Evolutionary conservation across 30 jellyfish, hydroid and myxozoan genomes (phyloP).

Genomic region (Rhopilema esculentum): DNA sequence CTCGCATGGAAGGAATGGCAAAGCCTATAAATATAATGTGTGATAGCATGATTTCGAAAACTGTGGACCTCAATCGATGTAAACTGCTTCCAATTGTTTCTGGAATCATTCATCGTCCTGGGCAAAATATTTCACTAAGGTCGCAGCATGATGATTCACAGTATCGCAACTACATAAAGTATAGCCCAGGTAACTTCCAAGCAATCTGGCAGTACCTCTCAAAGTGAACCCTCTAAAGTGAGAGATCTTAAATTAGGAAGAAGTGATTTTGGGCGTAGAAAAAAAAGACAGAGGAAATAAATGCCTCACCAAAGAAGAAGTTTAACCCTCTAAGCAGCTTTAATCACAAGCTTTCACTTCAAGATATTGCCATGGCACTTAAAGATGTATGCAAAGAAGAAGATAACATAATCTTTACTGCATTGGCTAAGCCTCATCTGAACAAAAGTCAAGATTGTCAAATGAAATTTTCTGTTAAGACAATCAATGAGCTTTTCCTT

Average conservation of each 20-base stretch:
- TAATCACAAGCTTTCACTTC: conserved; percentile 14
- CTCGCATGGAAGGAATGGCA: not conserved
- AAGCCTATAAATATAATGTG: not conserved
- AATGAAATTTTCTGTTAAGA: conserved; percentile 6
- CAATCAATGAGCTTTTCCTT: conserved; percentile 2
- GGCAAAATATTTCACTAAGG: conserved; percentile 20
- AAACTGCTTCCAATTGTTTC: not conserved
- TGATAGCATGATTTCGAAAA: not conserved
- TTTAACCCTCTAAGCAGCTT: conserved; percentile 25
- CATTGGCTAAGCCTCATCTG: conserved; percentile 44
- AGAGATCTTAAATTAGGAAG: conserved; percentile 17
- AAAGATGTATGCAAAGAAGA: conserved; percentile 13
- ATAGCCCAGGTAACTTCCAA: conserved; percentile 40
- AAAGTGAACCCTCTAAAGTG: too few relatives aligned
- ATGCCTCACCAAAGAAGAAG: conserved; percentile 18
- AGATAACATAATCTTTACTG: conserved; percentile 49
- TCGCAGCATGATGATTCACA: conserved; percentile 32
- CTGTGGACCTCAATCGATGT: not conserved
- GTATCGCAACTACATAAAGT: conserved; percentile 2
- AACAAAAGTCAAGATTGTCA: conserved; percentile 3
- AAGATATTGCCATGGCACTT: conserved; percentile 47
- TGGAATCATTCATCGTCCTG: not conserved
- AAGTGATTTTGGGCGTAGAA: conserved; percentile 56
- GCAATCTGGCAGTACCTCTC: not conserved
- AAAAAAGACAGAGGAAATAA: conserved; percentile 4